Evolutionary conservation across 2,888 invertebrate genomes (phyloP), one percentile per base, ranked within the genome.

Genomic region (Crocallis elinguaria): DNA sequence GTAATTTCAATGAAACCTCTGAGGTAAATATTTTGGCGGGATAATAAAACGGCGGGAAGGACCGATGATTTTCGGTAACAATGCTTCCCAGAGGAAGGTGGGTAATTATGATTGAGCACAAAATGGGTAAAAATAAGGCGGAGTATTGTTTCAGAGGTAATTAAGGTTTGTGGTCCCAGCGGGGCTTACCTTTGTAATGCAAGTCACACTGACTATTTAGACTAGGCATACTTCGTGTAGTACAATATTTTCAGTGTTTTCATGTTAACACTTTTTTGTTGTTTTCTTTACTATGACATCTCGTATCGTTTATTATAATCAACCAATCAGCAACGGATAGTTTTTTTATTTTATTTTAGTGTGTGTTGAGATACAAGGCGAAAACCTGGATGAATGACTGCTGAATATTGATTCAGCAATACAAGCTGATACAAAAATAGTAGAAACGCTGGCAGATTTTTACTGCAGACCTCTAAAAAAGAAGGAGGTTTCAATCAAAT

Each of bases 71-170:
- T 83, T 77, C 76, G 73, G 71, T 67, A 77, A 80, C 79, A 83
- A 85, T 78, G 82, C 77, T 71, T 85, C 88, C 88, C 85, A 61
- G 59, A 79, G 88, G 87, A 80, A 67, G 71, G 64, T 64, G 64
- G 80, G 81, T 90, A 89, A 91, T 91, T 91, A 90, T 90, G 90
- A 91, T 91, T 88, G 90, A 91, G 89, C 88, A 84, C 81, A 86
- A 86, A 89, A 87, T 82, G 86, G 87, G 83, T 91, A 90, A 91
- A 91, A 91, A 91, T 89, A 78, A 86, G 81, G 75, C 65, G 69
- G 75, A 69, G 85, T 77, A 86, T 90, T 91, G 90, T 91, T 89
- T 88, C 87, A 83, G 80, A 77, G 79, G 79, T 90, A 91, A 91
- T 91, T 91, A 89, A 77, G 88, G 89, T 90, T 88, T 88, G 89